These are phyloP conservation scores for Taenaris catops DNA, from an alignment of 2,888 invertebrate species.

Conservation along the genomic window DNA sequence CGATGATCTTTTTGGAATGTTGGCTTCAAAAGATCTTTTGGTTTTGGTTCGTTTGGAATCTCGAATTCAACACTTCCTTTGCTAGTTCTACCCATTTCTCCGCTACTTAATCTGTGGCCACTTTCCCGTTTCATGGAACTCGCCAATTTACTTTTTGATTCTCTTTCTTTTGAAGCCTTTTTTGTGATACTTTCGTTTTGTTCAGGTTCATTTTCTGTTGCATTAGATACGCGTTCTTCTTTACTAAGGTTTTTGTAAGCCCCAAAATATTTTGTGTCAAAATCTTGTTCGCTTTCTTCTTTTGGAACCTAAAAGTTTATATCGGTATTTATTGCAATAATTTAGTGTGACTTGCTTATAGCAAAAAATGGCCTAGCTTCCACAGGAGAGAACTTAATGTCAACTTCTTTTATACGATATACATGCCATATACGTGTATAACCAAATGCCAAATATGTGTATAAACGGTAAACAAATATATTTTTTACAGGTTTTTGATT, in stretches of 20 bases:
- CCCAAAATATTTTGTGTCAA: slow-evolving; percentile 63
- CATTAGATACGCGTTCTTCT: slow-evolving; percentile 24
- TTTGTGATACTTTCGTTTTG: slow-evolving; percentile 6
- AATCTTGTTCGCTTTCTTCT: slow-evolving; percentile 62
- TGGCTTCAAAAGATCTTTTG: slow-evolving; percentile 31
- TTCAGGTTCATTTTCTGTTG: slow-evolving; percentile 16
- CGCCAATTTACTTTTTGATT: slow-evolving; percentile 24
- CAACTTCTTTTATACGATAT: too few species aligned
- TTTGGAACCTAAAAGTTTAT: slow-evolving; percentile 28
- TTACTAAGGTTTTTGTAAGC: slow-evolving; percentile 47
- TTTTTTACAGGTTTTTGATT: too few species aligned
- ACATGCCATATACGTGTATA: too few species aligned
- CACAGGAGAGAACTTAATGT: too few species aligned
- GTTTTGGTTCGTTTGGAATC: slow-evolving; percentile 20
- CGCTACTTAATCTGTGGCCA: slow-evolving; percentile 12
- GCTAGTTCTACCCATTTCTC: slow-evolving; percentile 20
- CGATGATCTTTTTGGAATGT: slow-evolving; percentile 25
- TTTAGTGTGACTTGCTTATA: too few species aligned
- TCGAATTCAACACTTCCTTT: slow-evolving; percentile 20
- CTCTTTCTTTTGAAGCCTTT: slow-evolving; percentile 6
- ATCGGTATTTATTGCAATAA: too few species aligned
- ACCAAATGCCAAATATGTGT: too few species aligned
- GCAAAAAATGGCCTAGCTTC: too few species aligned
- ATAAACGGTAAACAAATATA: too few species aligned
- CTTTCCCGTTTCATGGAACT: slow-evolving; percentile 23